Percentiles rank a stretch among this genome's conserved stretches.
phyloP scores from a whole-genome alignment of 2,888 invertebrate species.

The Parelbella ahira region DNA sequence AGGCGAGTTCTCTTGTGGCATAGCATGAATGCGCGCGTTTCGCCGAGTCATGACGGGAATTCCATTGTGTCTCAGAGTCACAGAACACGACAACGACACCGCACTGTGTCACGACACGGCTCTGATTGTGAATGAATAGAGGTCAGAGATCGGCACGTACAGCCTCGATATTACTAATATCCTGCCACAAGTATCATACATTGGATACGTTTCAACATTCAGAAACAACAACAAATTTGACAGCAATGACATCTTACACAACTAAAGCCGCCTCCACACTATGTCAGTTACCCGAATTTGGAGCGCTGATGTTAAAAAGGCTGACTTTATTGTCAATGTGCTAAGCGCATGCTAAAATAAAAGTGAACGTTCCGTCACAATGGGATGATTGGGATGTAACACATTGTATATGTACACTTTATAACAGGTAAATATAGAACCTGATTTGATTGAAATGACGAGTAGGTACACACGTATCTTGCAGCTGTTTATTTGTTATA shows the following conservation, averaged over 20 bases:
- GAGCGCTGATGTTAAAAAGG: neutral
- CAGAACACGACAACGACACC: constrained; percentile 57
- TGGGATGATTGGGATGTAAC: too few relatives aligned
- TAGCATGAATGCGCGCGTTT: constrained; percentile 69
- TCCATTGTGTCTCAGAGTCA: constrained; percentile 73
- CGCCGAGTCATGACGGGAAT: constrained; percentile 70
- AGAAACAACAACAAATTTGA: constrained; percentile 18
- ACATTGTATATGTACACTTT: too few relatives aligned
- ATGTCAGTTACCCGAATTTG: neutral
- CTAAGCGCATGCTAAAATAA: too few relatives aligned
- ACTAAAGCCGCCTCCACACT: constrained; percentile 27
- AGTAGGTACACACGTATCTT: too few relatives aligned
- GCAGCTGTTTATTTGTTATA: constrained; percentile 11
- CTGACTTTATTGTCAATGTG: too few relatives aligned
- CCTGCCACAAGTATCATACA: constrained; percentile 56
- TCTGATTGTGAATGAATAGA: constrained; percentile 76
- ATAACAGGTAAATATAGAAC: too few relatives aligned
- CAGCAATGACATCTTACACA: constrained; percentile 29
- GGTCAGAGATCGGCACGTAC: constrained; percentile 69
- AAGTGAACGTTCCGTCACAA: too few relatives aligned
- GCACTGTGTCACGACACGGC: constrained; percentile 57
- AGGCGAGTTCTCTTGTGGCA: constrained; percentile 35
- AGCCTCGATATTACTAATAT: constrained; percentile 53
- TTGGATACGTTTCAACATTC: constrained; percentile 24
- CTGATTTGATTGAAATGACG: too few relatives aligned